Base-by-base conservation (phyloP, 2,113 vertebrate species). In the Ictidomys tridecemlineatus region DNA sequence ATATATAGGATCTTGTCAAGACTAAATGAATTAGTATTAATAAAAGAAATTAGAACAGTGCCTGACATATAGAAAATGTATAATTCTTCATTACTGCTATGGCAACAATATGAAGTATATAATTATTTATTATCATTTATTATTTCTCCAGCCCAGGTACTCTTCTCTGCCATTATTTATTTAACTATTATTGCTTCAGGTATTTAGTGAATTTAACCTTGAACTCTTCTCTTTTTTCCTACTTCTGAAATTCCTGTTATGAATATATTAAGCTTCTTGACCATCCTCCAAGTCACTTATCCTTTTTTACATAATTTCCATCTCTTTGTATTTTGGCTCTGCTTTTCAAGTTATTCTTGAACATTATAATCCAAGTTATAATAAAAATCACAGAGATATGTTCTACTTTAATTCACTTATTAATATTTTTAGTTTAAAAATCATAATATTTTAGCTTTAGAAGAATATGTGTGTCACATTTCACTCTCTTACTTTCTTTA, bases 261-360 rank as follows among this genome's bases (percentile, higher is more conserved):
- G 13, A 94, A 72, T 10, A 20, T 0, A 20, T 73, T 45, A 32
- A 89, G 10, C 76, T 69, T 73, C 69, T n/a, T 63, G 22, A 10
- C n/a, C 53, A 1, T 24, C 67, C 32, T 87, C 48, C 87, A 69
- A 26, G 18, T 56, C 30, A 16, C 58, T 61, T 12, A 18, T 30
- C 8, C 72, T 83, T 85, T 85, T 79, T 70, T 26, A 79, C 3
- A 1, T 77, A 84, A 26, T 74, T 89, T 93, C 39, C 3, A 22
- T 87, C 63, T 56, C 65, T 74, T 53, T 70, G 1, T 76, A 48
- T 77, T 61, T 93, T 74, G n/a, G 17, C 37, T 86, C 20, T 56
- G 7, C n/a, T 8, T 92, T 82, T 92, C 78, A 53, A 95, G 58
- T 93, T 92, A 34, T 56, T 89, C 73, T 76, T 70, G 14, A 74